Conservation (phyloP, 2,888 invertebrate species). For the Coleophora flavipennella region DNA sequence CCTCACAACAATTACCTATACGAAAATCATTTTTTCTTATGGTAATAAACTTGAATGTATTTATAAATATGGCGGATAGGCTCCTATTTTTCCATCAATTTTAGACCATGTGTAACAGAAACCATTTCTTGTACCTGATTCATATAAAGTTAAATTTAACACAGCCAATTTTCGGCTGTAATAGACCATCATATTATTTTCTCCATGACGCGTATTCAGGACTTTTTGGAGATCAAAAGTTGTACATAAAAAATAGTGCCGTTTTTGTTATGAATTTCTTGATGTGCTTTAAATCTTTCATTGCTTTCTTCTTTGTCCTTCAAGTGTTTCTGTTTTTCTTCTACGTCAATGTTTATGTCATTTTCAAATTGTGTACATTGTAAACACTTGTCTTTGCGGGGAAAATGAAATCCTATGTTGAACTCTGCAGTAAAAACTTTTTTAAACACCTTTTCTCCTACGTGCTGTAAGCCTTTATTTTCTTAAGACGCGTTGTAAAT, state of each 20-base stretch:
- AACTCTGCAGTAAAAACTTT: conserved; percentile 5
- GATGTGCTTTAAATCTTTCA: conserved; percentile 11
- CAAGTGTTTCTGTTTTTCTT: conserved; percentile 10
- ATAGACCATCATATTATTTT: conserved; percentile 17
- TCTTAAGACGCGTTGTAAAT: conserved; percentile 3
- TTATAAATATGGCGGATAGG: no score
- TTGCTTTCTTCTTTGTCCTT: conserved; percentile 15
- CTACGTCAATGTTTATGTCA: conserved; percentile 2
- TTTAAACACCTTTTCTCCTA: conserved; percentile 1
- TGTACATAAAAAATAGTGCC: conserved; percentile 8
- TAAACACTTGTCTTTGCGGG: conserved; percentile 11
- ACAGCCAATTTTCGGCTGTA: conserved; percentile 16
- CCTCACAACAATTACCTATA: no score
- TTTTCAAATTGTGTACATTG: conserved; percentile 10
- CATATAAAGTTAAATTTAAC: conserved; percentile 17
- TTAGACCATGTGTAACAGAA: conserved; percentile 17
- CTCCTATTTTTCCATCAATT: conserved; percentile 16
- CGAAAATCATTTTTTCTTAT: no score
- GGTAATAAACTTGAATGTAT: no score
- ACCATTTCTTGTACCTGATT: conserved; percentile 14
- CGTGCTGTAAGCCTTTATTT: not conserved
- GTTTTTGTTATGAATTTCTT: conserved; percentile 11
- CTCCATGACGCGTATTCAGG: conserved; percentile 15
- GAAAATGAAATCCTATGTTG: conserved; percentile 13
- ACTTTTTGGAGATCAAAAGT: conserved; percentile 14